Evolutionary conservation across 2,888 invertebrate species (phyloP).

Genomic region (Abscondita cerata): DNA sequence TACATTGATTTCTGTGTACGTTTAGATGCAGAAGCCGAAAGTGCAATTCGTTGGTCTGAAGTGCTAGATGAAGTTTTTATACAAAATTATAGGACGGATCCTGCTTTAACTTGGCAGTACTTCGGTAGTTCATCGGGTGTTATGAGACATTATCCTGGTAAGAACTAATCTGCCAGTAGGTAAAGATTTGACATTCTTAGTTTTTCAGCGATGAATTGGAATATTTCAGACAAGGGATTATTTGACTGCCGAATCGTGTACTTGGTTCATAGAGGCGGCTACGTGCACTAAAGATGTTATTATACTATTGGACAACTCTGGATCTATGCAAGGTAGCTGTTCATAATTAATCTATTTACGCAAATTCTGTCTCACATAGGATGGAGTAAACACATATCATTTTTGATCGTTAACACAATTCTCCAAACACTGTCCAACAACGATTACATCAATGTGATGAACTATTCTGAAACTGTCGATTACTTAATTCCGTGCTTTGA

Average conservation of each 20-base stretch:
- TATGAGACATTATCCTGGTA: constrained; percentile 85
- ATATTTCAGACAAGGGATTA: constrained; percentile 68
- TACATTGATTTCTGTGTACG: neutral
- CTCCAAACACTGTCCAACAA: constrained; percentile 96
- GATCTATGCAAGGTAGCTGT: constrained; percentile 88
- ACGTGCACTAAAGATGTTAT: constrained; percentile 98
- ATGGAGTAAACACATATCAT: constrained; percentile 72
- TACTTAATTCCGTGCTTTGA: constrained; percentile 87
- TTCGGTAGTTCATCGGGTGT: constrained; percentile 95
- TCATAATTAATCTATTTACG: neutral
- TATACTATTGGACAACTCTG: constrained; percentile 93
- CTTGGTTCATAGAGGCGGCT: constrained; percentile 98
- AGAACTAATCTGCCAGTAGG: neutral
- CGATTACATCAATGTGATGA: constrained; percentile 94
- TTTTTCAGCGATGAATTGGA: constrained; percentile 73
- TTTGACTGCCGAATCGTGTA: constrained; percentile 92
- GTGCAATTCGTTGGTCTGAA: constrained; percentile 92
- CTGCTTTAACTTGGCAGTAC: constrained; percentile 95
- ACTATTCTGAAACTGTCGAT: constrained; percentile 72
- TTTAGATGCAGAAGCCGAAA: constrained; percentile 62
- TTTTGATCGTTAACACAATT: constrained; percentile 86
- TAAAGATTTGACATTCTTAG: neutral
- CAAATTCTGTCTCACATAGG: constrained; percentile 42
- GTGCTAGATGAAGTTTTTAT: constrained; percentile 81
- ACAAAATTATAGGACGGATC: constrained; percentile 87